These are phyloP conservation scores for Acanthisitta chloris DNA, from an alignment of 2,113 vertebrate genomes.

Conservation along the genomic window DNA sequence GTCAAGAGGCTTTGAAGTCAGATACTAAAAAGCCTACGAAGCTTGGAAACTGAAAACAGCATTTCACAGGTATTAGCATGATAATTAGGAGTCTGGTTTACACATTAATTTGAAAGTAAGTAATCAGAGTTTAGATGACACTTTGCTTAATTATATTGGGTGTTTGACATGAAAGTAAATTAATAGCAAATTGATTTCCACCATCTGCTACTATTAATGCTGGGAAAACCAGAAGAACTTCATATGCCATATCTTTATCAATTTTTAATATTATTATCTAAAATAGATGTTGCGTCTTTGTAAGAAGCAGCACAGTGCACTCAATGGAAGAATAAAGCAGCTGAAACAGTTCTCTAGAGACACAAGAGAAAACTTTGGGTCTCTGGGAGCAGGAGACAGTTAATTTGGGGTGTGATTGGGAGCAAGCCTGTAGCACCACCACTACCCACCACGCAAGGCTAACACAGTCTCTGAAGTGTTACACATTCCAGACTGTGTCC, in stretches of 20 bases:
- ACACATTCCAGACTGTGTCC: accelerated
- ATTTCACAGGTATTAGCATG: conserved; percentile 52
- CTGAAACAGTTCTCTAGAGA: neutral
- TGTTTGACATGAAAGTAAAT: conserved; percentile 63
- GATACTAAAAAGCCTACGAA: neutral
- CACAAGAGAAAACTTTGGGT: neutral
- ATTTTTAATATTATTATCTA: neutral
- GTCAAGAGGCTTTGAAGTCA: conserved; percentile 48
- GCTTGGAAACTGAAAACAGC: neutral
- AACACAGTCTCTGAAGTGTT: neutral
- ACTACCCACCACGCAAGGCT: neutral
- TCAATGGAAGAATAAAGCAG: neutral
- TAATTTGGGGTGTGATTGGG: neutral
- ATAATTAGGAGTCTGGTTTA: conserved; percentile 49
- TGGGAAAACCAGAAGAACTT: neutral
- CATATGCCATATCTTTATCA: neutral
- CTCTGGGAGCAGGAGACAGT: neutral
- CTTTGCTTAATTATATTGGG: conserved; percentile 56
- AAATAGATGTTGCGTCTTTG: neutral
- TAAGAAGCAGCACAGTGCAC: neutral
- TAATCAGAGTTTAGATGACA: conserved; percentile 61
- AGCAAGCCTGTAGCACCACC: neutral
- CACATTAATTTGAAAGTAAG: conserved; percentile 54
- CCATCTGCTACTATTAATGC: conserved; percentile 32
- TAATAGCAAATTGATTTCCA: conserved; percentile 50